These are phyloP conservation scores for Dysmachus trigonus DNA, from an alignment of 2,888 invertebrate genomes.

Conservation along the genomic window DNA sequence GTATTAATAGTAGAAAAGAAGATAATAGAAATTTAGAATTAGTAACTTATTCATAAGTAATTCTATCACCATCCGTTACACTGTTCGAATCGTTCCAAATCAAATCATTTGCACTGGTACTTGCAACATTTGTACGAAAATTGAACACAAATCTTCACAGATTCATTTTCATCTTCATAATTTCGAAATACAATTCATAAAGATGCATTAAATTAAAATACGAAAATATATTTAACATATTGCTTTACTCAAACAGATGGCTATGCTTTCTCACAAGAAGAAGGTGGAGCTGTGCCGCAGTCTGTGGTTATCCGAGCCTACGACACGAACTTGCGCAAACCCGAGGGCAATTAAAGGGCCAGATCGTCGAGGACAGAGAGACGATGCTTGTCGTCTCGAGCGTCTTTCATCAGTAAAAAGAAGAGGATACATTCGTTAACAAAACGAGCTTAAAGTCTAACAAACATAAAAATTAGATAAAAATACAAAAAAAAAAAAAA, in stretches of 20 bases:
- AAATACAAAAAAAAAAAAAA: not conserved
- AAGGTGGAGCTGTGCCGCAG: conserved; percentile 94
- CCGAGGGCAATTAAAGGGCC: conserved; percentile 68
- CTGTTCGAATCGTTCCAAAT: not conserved
- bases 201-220: not conserved
- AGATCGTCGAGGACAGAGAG: not conserved
- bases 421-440: not conserved
- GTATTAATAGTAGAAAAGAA: not conserved
- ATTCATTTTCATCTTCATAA: not conserved
- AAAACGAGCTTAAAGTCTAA: conserved; percentile 25
- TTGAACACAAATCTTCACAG: not conserved
- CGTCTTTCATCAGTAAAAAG: not conserved
- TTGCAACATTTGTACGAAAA: not conserved
- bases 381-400: not conserved
- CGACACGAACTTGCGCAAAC: conserved; percentile 90
- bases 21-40: not conserved
- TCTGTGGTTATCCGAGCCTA: conserved; percentile 95
- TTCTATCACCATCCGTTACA: not conserved
- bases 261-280: conserved; percentile 99
- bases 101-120: not conserved
- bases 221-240: not conserved
- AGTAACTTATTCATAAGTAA: not conserved
- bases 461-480: not conserved
- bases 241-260: conserved; percentile 80
- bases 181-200: not conserved